Evolutionary conservation across 2,797 vertebrate species (phyloP).

Genomic region (Ptychobarbus kaznakovi): DNA sequence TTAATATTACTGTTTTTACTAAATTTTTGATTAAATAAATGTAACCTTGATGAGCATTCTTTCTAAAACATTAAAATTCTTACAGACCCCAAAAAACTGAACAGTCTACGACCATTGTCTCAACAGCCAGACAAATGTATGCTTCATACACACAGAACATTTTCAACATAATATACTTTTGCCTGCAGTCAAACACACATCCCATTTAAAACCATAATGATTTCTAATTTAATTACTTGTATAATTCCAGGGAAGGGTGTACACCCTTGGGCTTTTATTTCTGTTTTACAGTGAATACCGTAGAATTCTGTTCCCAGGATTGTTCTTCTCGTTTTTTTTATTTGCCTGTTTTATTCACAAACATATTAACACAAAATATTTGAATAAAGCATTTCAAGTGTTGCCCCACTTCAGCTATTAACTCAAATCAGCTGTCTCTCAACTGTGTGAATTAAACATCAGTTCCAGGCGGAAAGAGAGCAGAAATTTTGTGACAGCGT

Average conservation of each 20-base stretch:
- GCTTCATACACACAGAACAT: constrained; percentile 4
- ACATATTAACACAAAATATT: constrained; percentile 16
- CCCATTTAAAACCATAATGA: constrained; percentile 29
- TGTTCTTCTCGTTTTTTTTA: constrained; percentile 1
- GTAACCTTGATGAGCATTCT: background rate
- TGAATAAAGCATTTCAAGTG: constrained; percentile 39
- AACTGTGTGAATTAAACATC: constrained; percentile 40
- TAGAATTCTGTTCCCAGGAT: background rate
- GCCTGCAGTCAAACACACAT: constrained; percentile 37
- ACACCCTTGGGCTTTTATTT: constrained; percentile 31
- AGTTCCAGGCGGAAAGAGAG: constrained; percentile 36
- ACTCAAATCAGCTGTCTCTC: constrained; percentile 20
- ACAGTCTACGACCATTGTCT: background rate
- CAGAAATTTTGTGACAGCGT: constrained; percentile 39
- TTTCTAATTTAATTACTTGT: constrained; percentile 35
- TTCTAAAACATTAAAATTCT: background rate
- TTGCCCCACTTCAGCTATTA: constrained; percentile 35
- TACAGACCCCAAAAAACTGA: background rate
- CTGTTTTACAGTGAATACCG: background rate
- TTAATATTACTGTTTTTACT: background rate
- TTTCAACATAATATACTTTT: constrained; percentile 15
- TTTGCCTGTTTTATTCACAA: constrained; percentile 8
- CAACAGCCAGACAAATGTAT: constrained; percentile 1
- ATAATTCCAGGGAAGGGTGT: constrained; percentile 18
- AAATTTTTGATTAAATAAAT: background rate